Evolutionary conservation across 1,140 invertebrate genomes (phyloP).

Genomic region (Drosophila burlai): DNA sequence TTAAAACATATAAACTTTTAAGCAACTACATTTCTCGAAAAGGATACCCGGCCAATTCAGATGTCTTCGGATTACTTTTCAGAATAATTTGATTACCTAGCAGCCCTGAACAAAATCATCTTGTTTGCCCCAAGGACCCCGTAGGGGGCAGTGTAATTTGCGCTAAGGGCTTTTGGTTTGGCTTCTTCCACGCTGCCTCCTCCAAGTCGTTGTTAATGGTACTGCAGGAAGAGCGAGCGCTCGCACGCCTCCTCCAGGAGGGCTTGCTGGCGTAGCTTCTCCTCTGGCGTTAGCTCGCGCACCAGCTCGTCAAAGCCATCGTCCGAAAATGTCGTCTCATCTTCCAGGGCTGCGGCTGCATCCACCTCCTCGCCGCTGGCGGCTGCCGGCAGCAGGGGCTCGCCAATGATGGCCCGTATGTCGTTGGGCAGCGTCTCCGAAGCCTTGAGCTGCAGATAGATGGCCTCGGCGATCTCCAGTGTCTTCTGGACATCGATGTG

Average conservation of each 20-base stretch:
- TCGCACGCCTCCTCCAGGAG: constrained; percentile 80
- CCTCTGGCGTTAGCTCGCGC: constrained; percentile 68
- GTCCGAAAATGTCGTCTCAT: constrained; percentile 62
- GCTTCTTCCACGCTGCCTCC: not conserved
- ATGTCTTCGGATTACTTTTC: not conserved
- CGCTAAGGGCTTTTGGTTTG: constrained; percentile 60
- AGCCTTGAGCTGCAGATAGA: constrained; percentile 93
- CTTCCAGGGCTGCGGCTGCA: constrained; percentile 31
- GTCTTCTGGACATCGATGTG: constrained; percentile 92
- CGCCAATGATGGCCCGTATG: constrained; percentile 89
- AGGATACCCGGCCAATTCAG: not conserved
- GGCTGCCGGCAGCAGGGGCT: constrained; percentile 83
- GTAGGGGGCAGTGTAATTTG: constrained; percentile 49
- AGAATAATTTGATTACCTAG: not conserved
- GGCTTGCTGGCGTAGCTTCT: constrained; percentile 63
- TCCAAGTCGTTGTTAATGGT: constrained; percentile 34
- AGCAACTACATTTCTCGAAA: not conserved
- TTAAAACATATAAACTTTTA: not conserved
- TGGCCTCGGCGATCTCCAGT: constrained; percentile 94
- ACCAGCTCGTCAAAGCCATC: constrained; percentile 79
- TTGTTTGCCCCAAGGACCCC: constrained; percentile 1
- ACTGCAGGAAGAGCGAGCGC: constrained; percentile 71
- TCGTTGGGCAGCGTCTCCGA: constrained; percentile 89
- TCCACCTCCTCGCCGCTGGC: constrained; percentile 55
- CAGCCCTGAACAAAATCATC: not conserved